Evolutionary conservation across 1,140 invertebrate species (phyloP), one percentile per base, ranked within the genome.

Genomic region (Macrobrachium nipponense): DNA sequence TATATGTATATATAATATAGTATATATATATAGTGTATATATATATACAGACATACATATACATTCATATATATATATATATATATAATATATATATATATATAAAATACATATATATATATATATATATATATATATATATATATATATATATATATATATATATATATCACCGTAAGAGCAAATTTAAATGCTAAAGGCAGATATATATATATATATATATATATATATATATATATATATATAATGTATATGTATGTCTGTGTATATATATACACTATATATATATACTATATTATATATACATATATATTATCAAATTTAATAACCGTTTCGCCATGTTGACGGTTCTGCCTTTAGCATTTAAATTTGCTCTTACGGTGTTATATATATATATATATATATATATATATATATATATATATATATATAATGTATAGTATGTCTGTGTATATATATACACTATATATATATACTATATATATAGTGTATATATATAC

Each of bases 1-100:
- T 66, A 66, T 66, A 66, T 66, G 12, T 66, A 66, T 66, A 66
- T 66, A 66, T 66, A 66, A 8, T 66, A 66, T 66, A 66, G n/a
- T 66, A 66, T 66, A 66, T 66, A 66, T 66, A 66, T 66, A 66
- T 66, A 66, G n/a, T n/a, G n/a, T n/a, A n/a, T n/a, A n/a, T n/a
- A n/a, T n/a, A n/a, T n/a, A n/a, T 14, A 66, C 20, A 66, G 5
- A 66, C 14, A 66, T 66, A 66, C 14, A 66, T 66, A 66, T 66
- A 66, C 14, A 66, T 66, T 6, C 14, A 66, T 66, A 66, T 66
- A 66, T 66, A 66, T 66, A 66, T 66, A 66, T 66, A 66, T 66
- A 66, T 66, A 66, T n/a, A n/a, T n/a, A 5, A 66, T 66, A 66
- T 66, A 66, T 66, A 66, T 66, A 66, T 66, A 66, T 66, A 66